Conservation (phyloP, 2,113 vertebrate species). For the Psilopogon haemacephalus region DNA sequence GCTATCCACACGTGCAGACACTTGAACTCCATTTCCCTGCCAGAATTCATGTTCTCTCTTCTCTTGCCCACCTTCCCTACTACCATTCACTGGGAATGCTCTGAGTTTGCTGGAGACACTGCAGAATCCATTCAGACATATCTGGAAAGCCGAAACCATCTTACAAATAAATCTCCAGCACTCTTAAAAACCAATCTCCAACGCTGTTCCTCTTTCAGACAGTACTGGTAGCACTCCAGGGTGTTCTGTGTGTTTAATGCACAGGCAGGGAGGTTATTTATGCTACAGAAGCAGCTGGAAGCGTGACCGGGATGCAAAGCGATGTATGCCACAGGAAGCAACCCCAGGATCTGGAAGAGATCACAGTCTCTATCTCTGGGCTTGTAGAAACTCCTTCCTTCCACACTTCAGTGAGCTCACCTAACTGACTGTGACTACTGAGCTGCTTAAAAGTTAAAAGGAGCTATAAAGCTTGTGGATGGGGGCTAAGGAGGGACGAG, state of each 20-base stretch:
- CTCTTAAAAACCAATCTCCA: background rate
- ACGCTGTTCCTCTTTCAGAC: background rate
- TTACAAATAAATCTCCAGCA: background rate
- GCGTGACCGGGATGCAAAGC: background rate
- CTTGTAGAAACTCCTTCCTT: background rate
- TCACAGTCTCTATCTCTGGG: background rate
- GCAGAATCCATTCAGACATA: background rate
- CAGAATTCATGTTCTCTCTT: background rate
- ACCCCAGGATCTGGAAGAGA: background rate
- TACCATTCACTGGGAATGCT: background rate
- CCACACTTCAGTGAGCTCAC: background rate
- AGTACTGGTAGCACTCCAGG: background rate
- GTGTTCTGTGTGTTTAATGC: background rate
- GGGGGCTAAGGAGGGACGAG: background rate
- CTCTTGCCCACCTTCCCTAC: background rate
- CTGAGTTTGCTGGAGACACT: background rate
- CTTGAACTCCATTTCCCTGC: background rate
- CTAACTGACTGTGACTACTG: background rate
- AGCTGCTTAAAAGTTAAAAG: background rate
- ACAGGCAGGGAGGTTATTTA: background rate
- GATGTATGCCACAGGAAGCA: background rate
- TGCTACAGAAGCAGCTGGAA: background rate
- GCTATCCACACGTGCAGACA: background rate
- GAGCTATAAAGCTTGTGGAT: background rate
- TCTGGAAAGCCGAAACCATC: background rate